phyloP scores from a whole-genome alignment of 2,797 vertebrate species.

The Hypotaenidia philippensis region DNA sequence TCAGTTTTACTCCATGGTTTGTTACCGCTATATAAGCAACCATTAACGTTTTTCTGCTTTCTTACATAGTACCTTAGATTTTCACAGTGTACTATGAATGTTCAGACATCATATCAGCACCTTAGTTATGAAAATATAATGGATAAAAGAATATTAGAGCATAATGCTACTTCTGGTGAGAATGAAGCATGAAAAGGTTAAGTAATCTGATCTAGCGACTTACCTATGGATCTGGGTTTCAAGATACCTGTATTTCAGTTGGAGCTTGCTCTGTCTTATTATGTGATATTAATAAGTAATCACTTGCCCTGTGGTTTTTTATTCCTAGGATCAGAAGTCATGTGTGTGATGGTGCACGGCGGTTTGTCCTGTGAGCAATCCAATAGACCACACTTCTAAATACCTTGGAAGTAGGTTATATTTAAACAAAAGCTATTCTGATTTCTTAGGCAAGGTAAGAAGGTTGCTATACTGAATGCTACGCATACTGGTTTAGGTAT shows the following conservation, averaged over 20 bases:
- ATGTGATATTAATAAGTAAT: not conserved
- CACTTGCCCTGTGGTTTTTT: not conserved
- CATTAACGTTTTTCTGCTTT: not conserved
- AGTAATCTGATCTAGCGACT: not conserved
- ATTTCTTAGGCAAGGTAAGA: not conserved
- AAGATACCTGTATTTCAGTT: not conserved
- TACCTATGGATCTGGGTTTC: not conserved
- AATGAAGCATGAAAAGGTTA: not conserved
- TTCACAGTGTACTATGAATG: not conserved
- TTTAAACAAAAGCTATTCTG: not conserved
- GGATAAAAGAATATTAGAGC: not conserved
- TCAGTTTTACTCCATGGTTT: not conserved
- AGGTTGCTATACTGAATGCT: not conserved
- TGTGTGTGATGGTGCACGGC: not conserved
- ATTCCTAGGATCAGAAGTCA: not conserved
- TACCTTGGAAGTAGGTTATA: not conserved
- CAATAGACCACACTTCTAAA: not conserved
- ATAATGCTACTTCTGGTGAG: not conserved
- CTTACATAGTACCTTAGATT: not conserved
- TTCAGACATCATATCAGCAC: not conserved
- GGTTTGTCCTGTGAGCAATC: not conserved
- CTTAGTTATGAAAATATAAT: not conserved
- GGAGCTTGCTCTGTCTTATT: not conserved
- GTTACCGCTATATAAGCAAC: not conserved
- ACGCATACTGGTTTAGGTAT: not conserved